Percentiles rank a stretch among this genome's conserved stretches.
phyloP scores from a whole-genome alignment of 2,888 invertebrate species.

The Luperina testacea region DNA sequence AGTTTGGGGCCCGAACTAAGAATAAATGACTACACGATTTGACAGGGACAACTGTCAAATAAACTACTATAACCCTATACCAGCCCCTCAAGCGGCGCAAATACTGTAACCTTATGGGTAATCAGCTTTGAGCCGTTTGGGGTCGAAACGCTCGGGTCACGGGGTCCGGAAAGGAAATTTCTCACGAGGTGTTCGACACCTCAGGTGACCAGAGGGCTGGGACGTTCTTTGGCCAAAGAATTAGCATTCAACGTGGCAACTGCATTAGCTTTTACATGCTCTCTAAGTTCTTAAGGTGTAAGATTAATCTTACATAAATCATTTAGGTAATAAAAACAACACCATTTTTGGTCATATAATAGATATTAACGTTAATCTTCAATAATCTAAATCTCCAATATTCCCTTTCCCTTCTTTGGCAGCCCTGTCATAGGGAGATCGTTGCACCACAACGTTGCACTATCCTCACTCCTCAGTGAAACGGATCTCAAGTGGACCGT shows the following conservation, averaged over 20 bases:
- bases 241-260: too few species aligned
- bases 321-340: not conserved
- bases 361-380: not conserved
- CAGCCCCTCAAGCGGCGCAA: too few species aligned
- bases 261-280: too few species aligned
- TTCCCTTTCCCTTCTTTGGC: not conserved
- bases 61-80: too few species aligned
- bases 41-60: not conserved
- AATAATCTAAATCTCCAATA: not conserved
- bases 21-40: not conserved
- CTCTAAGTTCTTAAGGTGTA: not conserved
- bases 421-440: constrained; percentile 54
- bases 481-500: constrained; percentile 59
- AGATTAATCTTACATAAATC: not conserved
- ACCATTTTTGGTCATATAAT: not conserved
- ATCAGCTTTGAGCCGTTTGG: too few species aligned
- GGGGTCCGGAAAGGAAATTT: too few species aligned
- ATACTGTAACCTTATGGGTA: too few species aligned
- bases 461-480: constrained; percentile 54
- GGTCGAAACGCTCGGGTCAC: too few species aligned
- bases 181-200: too few species aligned
- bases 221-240: too few species aligned
- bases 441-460: constrained; percentile 56
- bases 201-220: too few species aligned
- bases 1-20: not conserved